Evolutionary conservation across 2,888 invertebrate species (phyloP), one percentile per base, ranked within the genome.

Genomic region (Emesis furor): DNA sequence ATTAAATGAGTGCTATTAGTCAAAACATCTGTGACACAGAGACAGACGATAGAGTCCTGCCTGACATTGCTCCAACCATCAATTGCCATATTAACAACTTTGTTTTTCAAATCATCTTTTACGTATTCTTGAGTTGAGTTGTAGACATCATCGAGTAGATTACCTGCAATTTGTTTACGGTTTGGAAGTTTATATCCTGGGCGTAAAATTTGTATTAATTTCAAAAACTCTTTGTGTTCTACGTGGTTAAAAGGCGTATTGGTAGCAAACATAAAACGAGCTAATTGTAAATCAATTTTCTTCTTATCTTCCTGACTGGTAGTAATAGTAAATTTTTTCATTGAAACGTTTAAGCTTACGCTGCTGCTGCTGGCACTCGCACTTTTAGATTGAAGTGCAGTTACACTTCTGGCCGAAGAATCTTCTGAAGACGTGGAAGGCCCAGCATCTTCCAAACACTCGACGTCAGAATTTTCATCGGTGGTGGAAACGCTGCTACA

Each of bases 271-370:
- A 32, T 37, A 17, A 7, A 69, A 35, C 24, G 35, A 37, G 69
- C 6, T 39, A 69, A 39, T 69, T 39, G 39, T 69, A 68, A 68
- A 68, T 68, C 68, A 55, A 55, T 55, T 68, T 37, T 68, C 68
- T 68, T 68, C 42, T 42, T 42, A 37, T 68, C 68, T 68, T 68
- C 37, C 7, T 68, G 37, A 68, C 55, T 55, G 2, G 17, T 55
- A 17, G 68, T 32, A 68, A 37, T 68, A 37, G 35, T 68, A 68
- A 17, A 37, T 35, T 68, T 68, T 68, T 37, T 68, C 35, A 68
- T 35, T 68, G 37, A 68, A 37, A n/a, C 35, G 68, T 68, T 68
- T 6, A 68, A 5, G 37, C n/a, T 68, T 5, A 3, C 68, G 55
- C 55, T 17, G 55, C 46, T 46, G 46, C 55, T 55, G 55, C 42